Conservation (phyloP, 1,140 invertebrate genomes). For the Formica exsecta region DNA sequence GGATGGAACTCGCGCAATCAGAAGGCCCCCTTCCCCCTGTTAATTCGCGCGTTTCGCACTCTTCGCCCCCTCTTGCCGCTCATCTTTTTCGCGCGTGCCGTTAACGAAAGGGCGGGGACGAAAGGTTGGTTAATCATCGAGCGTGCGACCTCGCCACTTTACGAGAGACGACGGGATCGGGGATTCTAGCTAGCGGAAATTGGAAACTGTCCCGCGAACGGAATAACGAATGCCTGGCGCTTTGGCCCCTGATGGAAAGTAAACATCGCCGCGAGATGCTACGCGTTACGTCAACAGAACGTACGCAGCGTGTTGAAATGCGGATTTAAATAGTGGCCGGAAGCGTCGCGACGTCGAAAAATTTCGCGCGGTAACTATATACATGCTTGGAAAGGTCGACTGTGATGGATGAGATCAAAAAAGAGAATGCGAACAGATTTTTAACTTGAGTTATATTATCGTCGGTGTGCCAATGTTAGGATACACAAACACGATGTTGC, state of each 20-base stretch:
- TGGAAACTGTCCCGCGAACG: slow-evolving; percentile 73
- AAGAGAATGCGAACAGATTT: background rate
- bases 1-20: slow-evolving; percentile 66
- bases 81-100: slow-evolving; percentile 39
- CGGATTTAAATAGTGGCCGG: slow-evolving; percentile 39
- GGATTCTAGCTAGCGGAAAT: slow-evolving; percentile 70
- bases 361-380: background rate
- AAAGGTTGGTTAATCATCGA: slow-evolving; percentile 67
- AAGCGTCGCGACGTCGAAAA: slow-evolving; percentile 31
- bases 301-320: slow-evolving; percentile 17
- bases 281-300: slow-evolving; percentile 51
- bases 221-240: slow-evolving; percentile 70
- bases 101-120: slow-evolving; percentile 41
- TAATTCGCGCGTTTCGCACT: slow-evolving; percentile 73
- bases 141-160: slow-evolving; percentile 1
- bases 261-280: slow-evolving; percentile 64
- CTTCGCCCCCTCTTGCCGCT: background rate
- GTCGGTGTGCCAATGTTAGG: background rate
- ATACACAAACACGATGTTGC: background rate
- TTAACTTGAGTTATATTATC: slow-evolving; percentile 10
- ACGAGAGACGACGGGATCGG: slow-evolving; percentile 8
- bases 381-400: background rate
- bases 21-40: slow-evolving; percentile 15
- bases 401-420: slow-evolving; percentile 21
- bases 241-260: slow-evolving; percentile 63